A percentile compares a stretch with the other conserved stretches of the same genome.
phyloP scores from a whole-genome alignment of 2,797 vertebrate species.

The Sebastes minor region DNA sequence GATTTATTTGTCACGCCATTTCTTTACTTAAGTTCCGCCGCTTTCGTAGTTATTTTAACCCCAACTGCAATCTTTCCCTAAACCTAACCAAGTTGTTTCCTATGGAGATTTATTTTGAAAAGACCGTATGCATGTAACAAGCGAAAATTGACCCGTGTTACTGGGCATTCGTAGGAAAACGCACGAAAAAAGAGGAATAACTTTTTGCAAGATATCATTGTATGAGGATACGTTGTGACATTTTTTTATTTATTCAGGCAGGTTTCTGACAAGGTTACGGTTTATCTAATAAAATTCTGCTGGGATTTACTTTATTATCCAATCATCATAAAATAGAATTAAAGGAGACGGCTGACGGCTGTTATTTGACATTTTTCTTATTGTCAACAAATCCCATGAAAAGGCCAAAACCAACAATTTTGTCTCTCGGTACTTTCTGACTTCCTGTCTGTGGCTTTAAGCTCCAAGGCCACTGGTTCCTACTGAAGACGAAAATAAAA shows the following conservation, averaged over 20 bases:
- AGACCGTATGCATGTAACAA: background rate
- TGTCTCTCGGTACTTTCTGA: background rate
- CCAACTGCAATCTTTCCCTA: too few species aligned
- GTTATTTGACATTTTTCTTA: background rate
- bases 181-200: too few species aligned
- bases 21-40: too few species aligned
- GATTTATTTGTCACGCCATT: too few species aligned
- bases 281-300: background rate
- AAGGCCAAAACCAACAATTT: background rate
- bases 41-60: too few species aligned
- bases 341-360: background rate
- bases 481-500: background rate
- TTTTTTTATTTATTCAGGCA: background rate
- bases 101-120: background rate
- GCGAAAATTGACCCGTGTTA: background rate
- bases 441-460: background rate
- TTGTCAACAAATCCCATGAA: background rate
- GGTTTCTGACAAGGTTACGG: background rate
- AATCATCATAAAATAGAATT: too few species aligned
- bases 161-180: too few species aligned
- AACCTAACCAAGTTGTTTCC: background rate
- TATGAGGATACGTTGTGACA: too few species aligned
- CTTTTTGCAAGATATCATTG: too few species aligned
- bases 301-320: background rate
- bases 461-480: background rate